Base-by-base conservation (phyloP, 1,140 invertebrate species). In the Dufourea novaeangliae region DNA sequence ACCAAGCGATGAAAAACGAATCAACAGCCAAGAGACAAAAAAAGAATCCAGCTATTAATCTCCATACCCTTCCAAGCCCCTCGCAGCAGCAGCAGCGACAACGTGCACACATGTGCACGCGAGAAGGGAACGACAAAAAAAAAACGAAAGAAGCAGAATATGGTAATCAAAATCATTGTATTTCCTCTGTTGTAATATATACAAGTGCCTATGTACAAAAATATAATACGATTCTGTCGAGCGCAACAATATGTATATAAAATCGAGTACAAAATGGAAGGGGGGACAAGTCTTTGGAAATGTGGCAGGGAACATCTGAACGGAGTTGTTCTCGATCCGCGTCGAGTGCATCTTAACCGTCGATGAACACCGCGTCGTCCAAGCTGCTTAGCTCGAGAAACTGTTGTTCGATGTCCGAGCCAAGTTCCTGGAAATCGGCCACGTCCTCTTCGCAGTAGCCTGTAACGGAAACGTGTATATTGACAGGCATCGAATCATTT, bases 331-430 rank as follows among this genome's bases (percentile, higher is more conserved):
- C n/a, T n/a, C 20, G 12, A 27, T 59, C 20, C 32, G 29, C 3
- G 5, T 8, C 12, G n/a, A n/a, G 6, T 61, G 4, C n/a, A 11
- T 17, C 4, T 86, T 77, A 91, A 74, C 89, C 86, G 14, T 87
- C 89, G 69, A 89, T 90, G 64, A 90, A 93, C 52, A 92, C 88
- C 25, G 90, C 89, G 25, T 92, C 90, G 10, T 92, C 90, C 8
- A 93, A 70, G 34, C 80, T 90, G 79, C 82, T 90, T 12, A 93
- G 64, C 57, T 93, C 92, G 27, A 93, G 78, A 79, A 93, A 92
- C 68, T 92, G 91, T 27, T 89, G 89, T 50, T 93, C 92, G 5
- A 93, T 90, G 50, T 92, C 90, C 1, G 89, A 88, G n/a, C 85
- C 90, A 29, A 93, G 81, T n/a, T 92, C 90, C 64, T 92, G 89